Evolutionary conservation across 2,888 invertebrate species (phyloP), one percentile per base, ranked within the genome.

Genomic region (Labia minor): DNA sequence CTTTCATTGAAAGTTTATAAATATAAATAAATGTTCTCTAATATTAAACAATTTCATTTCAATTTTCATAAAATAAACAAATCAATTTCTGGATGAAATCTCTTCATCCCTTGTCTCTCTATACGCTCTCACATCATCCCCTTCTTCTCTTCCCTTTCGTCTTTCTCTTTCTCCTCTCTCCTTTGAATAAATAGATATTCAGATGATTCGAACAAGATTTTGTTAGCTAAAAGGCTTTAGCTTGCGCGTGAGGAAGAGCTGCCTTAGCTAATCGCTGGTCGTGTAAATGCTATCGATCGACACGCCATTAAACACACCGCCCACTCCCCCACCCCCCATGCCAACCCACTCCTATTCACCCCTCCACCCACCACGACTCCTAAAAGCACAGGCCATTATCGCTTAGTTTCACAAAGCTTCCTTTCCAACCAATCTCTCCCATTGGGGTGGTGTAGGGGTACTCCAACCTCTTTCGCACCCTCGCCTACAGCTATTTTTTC

Each of bases 161-260:
- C 26, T 26, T 26, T 26, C 26, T 26, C 26, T 26, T 26, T 26
- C 26, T 26, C n/a, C 26, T 26, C 26, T 4, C 49, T 14, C 49
- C 6, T 49, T 49, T 49, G 49, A 49, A 49, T 49, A 49, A 49
- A 49, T 49, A 49, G 49, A 49, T 49, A 49, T 49, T 49, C 49
- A 14, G 49, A 49, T 49, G 49, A 49, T 11, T n/a, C 49, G 49
- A 49, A 49, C 49, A 49, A 49, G n/a, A 49, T 49, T 49, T 49
- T 49, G 49, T 49, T 49, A 49, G 49, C 49, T 49, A 49, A 49
- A 49, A 49, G 49, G 49, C 49, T 49, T 49, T 49, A 49, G 49
- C 49, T 11, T 16, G 49, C 49, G 49, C 49, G 49, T 49, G 49
- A 49, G 49, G 49, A 49, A 49, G 49, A 49, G 49, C 49, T 49